Base-by-base conservation (phyloP, 2,113 vertebrate species). In the Brachyistius frenatus region DNA sequence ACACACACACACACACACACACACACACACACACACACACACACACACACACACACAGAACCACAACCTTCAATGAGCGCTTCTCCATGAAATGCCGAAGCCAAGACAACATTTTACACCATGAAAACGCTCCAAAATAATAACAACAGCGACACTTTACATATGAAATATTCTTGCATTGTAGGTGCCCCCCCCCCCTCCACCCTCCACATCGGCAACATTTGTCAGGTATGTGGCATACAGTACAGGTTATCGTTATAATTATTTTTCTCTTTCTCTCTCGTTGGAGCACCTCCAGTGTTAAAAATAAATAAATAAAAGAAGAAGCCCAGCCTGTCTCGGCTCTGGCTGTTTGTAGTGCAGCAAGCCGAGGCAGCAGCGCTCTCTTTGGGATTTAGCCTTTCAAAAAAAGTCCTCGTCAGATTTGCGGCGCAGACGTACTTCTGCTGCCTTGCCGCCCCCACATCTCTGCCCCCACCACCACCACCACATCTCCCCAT, bases 331-430 rank as follows among this genome's bases (percentile, higher is more conserved):
- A 65, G 79, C 77, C 77, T 54, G 81, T 60, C 80, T 86, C 78
- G 16, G 78, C 81, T 77, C 81, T 63, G 81, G 73, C 80, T 91
- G 87, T 90, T 88, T 89, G 88, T 85, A 85, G 87, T 80, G 81
- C 80, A 83, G 80, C 71, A 73, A 73, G 73, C 74, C 77, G 67
- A 89, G 83, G 87, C 87, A 86, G 86, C 86, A 66, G 67, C 56
- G 50, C 78, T 88, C 84, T 90, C 90, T 91, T 91, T 88, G 85
- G 92, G 93, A 91, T 91, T 91, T 81, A 91, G 91, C 91, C 94
- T 96, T 95, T 89, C 88, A 90, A 91, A 23, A 23, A 23, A 94
- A 94, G 91, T 93, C 93, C 86, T 93, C 90, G 76, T 91, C 91
- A 92, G 91, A 93, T 92, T 93, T 92, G 89, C 90, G 87, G 89